These are phyloP conservation scores for Patella pellucida DNA, from an alignment of 2,888 invertebrate genomes.

Conservation along the genomic window DNA sequence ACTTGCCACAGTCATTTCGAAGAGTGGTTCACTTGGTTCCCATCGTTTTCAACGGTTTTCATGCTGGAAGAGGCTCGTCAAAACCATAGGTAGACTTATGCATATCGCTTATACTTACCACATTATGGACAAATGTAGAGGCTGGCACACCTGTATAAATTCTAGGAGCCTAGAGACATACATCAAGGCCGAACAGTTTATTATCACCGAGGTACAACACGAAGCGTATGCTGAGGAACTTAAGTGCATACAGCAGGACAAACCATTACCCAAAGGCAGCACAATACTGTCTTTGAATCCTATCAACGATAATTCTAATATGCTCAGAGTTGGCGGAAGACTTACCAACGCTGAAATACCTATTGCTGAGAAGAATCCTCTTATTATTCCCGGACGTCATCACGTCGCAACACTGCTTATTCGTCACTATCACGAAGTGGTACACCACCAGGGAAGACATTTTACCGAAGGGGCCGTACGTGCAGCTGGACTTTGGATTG, in stretches of 20 bases:
- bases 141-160: background rate
- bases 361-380: slow-evolving; percentile 5
- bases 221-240: slow-evolving; percentile 10
- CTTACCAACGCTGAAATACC: background rate
- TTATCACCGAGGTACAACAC: background rate
- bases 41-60: slow-evolving; percentile 11
- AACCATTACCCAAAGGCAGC: slow-evolving; percentile 13
- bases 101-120: background rate
- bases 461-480: slow-evolving; percentile 15
- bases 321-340: slow-evolving; percentile 13
- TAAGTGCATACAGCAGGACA: background rate
- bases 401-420: slow-evolving; percentile 12
- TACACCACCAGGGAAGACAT: slow-evolving; percentile 16
- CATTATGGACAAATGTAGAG: too few relatives aligned
- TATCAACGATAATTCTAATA: slow-evolving; percentile 10
- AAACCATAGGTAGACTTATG: slow-evolving; percentile 8
- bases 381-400: slow-evolving; percentile 8
- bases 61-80: background rate
- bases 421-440: slow-evolving; percentile 3
- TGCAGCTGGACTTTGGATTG: slow-evolving; percentile 12
- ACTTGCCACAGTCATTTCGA: background rate
- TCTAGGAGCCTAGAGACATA: background rate
- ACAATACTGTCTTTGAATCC: slow-evolving; percentile 4
- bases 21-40: too few relatives aligned
- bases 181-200: background rate